These are phyloP conservation scores for Drosophila neutralis DNA, from an alignment of 2,888 invertebrate genomes.

Conservation along the genomic window DNA sequence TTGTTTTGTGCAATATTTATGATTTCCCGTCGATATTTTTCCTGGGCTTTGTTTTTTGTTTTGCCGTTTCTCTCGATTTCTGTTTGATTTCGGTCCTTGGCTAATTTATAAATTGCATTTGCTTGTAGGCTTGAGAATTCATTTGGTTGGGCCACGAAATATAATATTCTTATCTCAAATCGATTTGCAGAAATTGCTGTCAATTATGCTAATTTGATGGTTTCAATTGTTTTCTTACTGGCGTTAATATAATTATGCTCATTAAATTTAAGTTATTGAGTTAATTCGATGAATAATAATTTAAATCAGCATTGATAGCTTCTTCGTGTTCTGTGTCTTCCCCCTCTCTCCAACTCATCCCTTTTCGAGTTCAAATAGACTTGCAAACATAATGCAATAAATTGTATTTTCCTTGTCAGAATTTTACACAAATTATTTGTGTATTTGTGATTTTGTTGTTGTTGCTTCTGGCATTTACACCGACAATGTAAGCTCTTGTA, in stretches of 20 bases:
- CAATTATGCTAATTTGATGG: constrained; percentile 58
- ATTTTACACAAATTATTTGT: constrained; percentile 52
- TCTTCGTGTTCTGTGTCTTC: not conserved
- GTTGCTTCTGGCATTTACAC: constrained; percentile 35
- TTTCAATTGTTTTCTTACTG: not conserved
- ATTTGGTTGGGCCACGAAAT: constrained; percentile 27
- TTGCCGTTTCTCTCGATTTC: constrained; percentile 21
- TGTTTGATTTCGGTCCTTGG: constrained; percentile 44
- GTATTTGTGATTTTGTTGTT: constrained; percentile 31
- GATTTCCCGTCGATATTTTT: constrained; percentile 56
- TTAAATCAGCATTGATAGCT: not conserved
- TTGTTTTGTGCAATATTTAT: constrained; percentile 66
- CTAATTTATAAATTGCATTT: constrained; percentile 75
- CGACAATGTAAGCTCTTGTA: constrained; percentile 68
- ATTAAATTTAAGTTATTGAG: constrained; percentile 1
- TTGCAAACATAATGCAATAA: constrained; percentile 72
- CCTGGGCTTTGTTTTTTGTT: constrained; percentile 33
- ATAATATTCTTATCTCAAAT: constrained; percentile 21
- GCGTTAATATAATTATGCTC: constrained; percentile 15
- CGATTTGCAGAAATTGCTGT: constrained; percentile 30
- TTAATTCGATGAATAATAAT: constrained; percentile 12
- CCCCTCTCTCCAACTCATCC: not conserved
- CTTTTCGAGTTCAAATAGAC: constrained; percentile 33
- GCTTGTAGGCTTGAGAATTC: constrained; percentile 52
- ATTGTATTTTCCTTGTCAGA: constrained; percentile 67